phyloP scores from a whole-genome alignment of 1,140 invertebrate genomes.

The Drosophila orena region DNA sequence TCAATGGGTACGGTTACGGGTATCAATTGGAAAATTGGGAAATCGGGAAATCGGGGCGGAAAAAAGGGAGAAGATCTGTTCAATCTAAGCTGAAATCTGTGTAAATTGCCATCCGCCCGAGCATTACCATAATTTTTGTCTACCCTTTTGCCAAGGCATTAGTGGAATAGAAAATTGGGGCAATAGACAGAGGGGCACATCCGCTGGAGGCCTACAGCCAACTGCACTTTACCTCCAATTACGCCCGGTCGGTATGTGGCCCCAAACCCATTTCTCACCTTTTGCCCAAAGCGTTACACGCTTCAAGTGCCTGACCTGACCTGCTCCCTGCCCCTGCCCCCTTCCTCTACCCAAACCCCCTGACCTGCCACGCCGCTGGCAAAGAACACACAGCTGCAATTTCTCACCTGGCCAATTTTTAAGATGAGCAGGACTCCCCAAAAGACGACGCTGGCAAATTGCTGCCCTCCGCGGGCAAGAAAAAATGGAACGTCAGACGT shows the following conservation, averaged over 20 bases:
- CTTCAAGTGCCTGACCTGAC: conserved; percentile 48
- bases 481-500: neutral
- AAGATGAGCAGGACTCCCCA: conserved; percentile 70
- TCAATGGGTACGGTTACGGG: neutral
- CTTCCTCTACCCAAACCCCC: neutral
- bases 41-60: neutral
- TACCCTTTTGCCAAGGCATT: neutral
- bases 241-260: conserved; percentile 7
- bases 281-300: conserved; percentile 31
- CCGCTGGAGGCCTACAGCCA: conserved; percentile 52
- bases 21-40: neutral
- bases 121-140: conserved; percentile 26
- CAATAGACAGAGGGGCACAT: too few species aligned
- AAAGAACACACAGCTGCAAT: conserved; percentile 78
- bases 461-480: conserved; percentile 19
- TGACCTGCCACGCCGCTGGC: conserved; percentile 2
- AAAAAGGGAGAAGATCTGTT: conserved; percentile 9
- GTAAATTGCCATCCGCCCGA: conserved; percentile 6
- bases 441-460: conserved; percentile 49
- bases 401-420: conserved; percentile 83
- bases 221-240: conserved; percentile 65
- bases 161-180: neutral
- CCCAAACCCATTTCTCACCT: neutral
- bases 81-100: conserved; percentile 31
- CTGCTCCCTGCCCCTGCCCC: neutral